These are phyloP conservation scores for Diplolepis rosae DNA, from an alignment of 2,888 invertebrate genomes.

Conservation along the genomic window DNA sequence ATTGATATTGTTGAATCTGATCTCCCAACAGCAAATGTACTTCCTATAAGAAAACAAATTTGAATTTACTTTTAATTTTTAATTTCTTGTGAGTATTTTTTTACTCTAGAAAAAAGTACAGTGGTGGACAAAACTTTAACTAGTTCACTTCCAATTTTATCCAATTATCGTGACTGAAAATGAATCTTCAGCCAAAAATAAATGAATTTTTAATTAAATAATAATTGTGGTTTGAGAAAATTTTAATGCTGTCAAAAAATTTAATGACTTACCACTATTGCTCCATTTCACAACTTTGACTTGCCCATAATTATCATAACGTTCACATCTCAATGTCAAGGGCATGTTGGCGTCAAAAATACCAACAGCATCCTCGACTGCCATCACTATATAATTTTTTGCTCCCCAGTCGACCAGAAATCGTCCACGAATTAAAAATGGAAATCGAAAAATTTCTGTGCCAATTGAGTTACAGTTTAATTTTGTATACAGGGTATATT, in stretches of 20 bases:
- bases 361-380: conserved; percentile 31
- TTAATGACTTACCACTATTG: conserved; percentile 45
- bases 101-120: too few relatives aligned
- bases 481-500: too few relatives aligned
- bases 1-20: conserved; percentile 38
- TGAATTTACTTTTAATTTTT: neutral
- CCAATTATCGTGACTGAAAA: too few relatives aligned
- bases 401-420: conserved; percentile 61
- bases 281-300: conserved; percentile 55
- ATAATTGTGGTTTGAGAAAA: too few relatives aligned
- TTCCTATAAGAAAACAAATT: conserved; percentile 37
- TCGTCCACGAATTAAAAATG: conserved; percentile 32
- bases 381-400: conserved; percentile 51
- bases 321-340: neutral
- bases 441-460: conserved; percentile 47
- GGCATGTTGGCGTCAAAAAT: conserved; percentile 42
- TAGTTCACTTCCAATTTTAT: too few relatives aligned
- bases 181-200: too few relatives aligned
- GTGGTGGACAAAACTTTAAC: too few relatives aligned
- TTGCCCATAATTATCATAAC: conserved; percentile 4
- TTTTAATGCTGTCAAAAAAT: neutral
- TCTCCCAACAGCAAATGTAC: neutral
- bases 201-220: too few relatives aligned
- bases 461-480: too few relatives aligned
- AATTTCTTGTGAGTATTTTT: too few relatives aligned